Percentiles rank a stretch among this genome's conserved stretches.
These are phyloP conservation scores for Callinectes sapidus DNA, from an alignment of 2,888 invertebrate genomes.

Conservation along the genomic window DNA sequence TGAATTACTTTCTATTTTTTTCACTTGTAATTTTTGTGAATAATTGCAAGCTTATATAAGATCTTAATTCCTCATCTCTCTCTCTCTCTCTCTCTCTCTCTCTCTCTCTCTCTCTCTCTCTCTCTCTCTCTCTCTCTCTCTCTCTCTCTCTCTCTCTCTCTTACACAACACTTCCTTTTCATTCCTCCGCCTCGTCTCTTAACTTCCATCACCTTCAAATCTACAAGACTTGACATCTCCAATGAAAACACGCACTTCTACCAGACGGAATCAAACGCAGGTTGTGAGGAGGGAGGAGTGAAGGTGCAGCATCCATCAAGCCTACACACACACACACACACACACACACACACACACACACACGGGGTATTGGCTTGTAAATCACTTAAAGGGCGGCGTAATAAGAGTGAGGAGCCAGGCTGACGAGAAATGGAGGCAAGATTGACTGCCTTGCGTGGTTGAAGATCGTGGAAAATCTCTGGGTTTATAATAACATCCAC, in stretches of 20 bases:
- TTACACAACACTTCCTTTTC: too few species aligned
- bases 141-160: background rate
- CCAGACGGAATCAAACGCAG: background rate
- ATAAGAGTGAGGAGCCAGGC: background rate
- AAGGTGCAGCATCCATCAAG: too few species aligned
- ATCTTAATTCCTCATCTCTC: background rate
- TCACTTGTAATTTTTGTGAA: too few species aligned
- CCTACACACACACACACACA: too few species aligned
- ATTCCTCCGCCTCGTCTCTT: too few species aligned
- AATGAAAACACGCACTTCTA: background rate
- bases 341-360: background rate
- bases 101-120: background rate
- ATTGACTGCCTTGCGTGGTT: background rate
- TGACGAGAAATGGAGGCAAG: background rate
- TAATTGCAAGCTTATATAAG: too few species aligned
- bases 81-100: conserved; percentile 38
- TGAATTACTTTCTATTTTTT: too few species aligned
- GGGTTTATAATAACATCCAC: background rate
- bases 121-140: conserved; percentile 16
- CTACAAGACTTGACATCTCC: too few species aligned
- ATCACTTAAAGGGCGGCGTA: background rate
- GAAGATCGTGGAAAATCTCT: background rate
- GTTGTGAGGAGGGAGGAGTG: too few species aligned
- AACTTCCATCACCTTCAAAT: too few species aligned
- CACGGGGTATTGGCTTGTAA: background rate